These are phyloP conservation scores for Pelodiscus sinensis DNA, from an alignment of 2,113 vertebrate species.

Conservation along the genomic window DNA sequence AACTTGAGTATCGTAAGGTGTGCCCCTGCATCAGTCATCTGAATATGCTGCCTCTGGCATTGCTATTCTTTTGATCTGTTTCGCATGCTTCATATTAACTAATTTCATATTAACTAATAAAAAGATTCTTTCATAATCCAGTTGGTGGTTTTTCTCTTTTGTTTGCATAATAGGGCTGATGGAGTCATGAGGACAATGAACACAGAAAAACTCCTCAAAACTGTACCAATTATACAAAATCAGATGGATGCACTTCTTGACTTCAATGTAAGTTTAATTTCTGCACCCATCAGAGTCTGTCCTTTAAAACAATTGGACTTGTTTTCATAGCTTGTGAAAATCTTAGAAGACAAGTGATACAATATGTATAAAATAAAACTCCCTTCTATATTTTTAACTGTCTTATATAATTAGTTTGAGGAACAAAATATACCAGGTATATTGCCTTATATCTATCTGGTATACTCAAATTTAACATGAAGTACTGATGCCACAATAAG, in stretches of 20 bases:
- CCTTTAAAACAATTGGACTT: background rate
- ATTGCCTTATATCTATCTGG: background rate
- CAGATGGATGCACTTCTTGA: constrained; percentile 95
- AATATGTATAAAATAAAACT: background rate
- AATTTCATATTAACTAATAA: background rate
- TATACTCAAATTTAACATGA: background rate
- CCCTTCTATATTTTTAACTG: background rate
- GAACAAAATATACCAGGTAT: accelerated
- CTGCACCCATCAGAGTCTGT: accelerated
- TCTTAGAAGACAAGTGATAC: background rate
- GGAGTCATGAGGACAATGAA: constrained; percentile 99
- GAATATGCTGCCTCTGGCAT: background rate
- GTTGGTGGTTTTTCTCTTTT: constrained; percentile 9
- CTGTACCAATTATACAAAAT: constrained; percentile 92
- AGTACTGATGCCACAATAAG: background rate
- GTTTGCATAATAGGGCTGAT: constrained; percentile 85
- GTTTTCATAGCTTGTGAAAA: background rate
- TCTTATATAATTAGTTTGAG: background rate
- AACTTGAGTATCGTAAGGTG: background rate
- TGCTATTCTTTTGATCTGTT: background rate
- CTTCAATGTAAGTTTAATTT: constrained; percentile 89
- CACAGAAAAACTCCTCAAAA: constrained; percentile 96
- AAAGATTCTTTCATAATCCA: constrained; percentile 2
- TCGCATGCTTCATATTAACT: background rate
- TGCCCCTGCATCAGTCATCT: background rate